These are phyloP conservation scores for Tetraodon nigroviridis DNA, from an alignment of 2,113 vertebrate genomes.

Conservation along the genomic window DNA sequence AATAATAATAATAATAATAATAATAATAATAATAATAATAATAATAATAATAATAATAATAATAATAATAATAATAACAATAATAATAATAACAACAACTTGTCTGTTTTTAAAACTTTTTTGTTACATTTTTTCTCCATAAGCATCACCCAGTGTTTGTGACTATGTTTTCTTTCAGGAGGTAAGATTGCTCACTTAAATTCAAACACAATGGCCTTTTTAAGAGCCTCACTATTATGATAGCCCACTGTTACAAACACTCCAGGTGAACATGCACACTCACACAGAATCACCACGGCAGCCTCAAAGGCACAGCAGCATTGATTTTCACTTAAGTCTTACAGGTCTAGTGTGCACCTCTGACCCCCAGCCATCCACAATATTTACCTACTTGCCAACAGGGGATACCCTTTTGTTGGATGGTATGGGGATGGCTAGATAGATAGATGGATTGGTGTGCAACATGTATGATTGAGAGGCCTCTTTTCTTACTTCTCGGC, in stretches of 20 bases:
- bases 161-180: constrained; percentile 4
- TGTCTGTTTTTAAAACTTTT: no score
- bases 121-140: no score
- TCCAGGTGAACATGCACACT: constrained; percentile 33
- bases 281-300: constrained; percentile 28
- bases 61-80: no score
- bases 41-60: no score
- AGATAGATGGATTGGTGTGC: constrained; percentile 57
- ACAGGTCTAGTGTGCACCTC: constrained; percentile 61
- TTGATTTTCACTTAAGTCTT: constrained; percentile 76
- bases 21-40: no score
- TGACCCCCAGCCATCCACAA: constrained; percentile 61
- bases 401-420: constrained; percentile 64
- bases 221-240: constrained; percentile 52
- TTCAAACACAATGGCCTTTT: constrained; percentile 34
- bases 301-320: constrained; percentile 56
- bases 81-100: no score
- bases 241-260: constrained; percentile 52
- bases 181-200: constrained; percentile 28
- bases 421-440: constrained; percentile 50
- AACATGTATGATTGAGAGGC: constrained; percentile 49
- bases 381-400: constrained; percentile 69
- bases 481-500: constrained; percentile 59
- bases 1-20: no score
- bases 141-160: neutral